phyloP scores from a whole-genome alignment of 2,113 vertebrate genomes.

The Poecile atricapillus region DNA sequence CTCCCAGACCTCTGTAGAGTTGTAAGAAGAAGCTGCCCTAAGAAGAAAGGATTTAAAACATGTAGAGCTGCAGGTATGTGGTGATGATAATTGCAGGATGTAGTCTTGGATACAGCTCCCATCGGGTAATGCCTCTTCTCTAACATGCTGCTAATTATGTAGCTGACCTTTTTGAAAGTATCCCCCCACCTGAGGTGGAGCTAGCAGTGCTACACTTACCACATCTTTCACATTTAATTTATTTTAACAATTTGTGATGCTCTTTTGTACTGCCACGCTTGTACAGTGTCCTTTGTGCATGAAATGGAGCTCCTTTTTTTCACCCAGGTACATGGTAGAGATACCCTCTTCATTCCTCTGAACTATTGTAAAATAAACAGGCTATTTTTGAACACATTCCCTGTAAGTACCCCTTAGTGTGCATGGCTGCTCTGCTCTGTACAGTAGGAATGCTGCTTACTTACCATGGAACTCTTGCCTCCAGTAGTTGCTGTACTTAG shows the following conservation, averaged over 20 bases:
- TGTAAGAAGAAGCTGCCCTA: neutral
- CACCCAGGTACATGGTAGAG: neutral
- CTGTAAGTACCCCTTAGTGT: neutral
- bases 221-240: neutral
- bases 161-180: neutral
- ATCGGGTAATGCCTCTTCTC: constrained; percentile 8
- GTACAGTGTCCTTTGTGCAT: neutral
- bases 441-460: neutral
- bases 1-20: neutral
- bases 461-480: neutral
- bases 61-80: neutral
- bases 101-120: neutral
- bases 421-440: neutral
- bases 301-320: neutral
- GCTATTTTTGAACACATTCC: neutral
- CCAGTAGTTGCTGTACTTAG: neutral
- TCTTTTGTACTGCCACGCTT: neutral
- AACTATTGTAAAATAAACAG: neutral
- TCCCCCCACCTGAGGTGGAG: neutral
- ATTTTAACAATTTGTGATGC: neutral
- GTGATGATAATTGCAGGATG: neutral
- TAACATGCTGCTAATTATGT: constrained; percentile 29
- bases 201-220: neutral
- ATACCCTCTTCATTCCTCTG: neutral
- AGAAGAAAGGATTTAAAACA: neutral